Conservation (phyloP, 2,797 vertebrate species). For the Apogon talboti region DNA sequence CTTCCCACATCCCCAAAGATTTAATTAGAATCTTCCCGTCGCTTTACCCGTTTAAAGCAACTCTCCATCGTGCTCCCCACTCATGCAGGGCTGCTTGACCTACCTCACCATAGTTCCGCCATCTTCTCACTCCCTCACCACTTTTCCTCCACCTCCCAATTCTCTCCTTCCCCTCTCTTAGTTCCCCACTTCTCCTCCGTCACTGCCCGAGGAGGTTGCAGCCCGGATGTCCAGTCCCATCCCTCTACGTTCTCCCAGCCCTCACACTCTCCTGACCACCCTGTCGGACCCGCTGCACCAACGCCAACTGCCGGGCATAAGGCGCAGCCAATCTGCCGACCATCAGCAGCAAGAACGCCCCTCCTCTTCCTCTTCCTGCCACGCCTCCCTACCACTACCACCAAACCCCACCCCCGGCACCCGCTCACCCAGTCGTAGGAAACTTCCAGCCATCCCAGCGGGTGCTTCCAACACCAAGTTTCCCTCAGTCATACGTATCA, state of each 20-base stretch:
- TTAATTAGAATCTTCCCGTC: conserved; percentile 7
- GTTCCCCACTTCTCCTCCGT: conserved; percentile 91
- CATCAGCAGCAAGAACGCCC: conserved; percentile 76
- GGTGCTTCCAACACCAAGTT: conserved; percentile 87
- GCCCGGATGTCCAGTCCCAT: conserved; percentile 88
- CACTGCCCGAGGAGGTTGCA: conserved; percentile 86
- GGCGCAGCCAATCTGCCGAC: conserved; percentile 90
- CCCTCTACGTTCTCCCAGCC: conserved; percentile 88
- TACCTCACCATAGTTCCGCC: conserved; percentile 28
- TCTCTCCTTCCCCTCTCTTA: conserved; percentile 80
- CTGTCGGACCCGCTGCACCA: conserved; percentile 88
- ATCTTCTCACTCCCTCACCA: conserved; percentile 75
- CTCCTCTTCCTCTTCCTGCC: conserved; percentile 79
- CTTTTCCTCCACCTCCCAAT: conserved; percentile 74
- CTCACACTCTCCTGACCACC: conserved; percentile 87
- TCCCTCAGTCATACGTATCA: conserved; percentile 94
- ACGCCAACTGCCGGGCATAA: conserved; percentile 82
- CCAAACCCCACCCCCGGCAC: conserved; percentile 73
- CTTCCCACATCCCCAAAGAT: neutral
- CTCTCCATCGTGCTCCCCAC: conserved; percentile 18
- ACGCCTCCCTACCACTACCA: conserved; percentile 70
- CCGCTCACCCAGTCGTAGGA: conserved; percentile 86
- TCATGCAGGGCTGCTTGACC: conserved; percentile 18
- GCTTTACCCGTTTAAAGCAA: conserved; percentile 8
- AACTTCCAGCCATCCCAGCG: conserved; percentile 90